Evolutionary conservation across 1,140 invertebrate genomes (phyloP), one percentile per base, ranked within the genome.

Genomic region (Pogonognathellus flavescens): DNA sequence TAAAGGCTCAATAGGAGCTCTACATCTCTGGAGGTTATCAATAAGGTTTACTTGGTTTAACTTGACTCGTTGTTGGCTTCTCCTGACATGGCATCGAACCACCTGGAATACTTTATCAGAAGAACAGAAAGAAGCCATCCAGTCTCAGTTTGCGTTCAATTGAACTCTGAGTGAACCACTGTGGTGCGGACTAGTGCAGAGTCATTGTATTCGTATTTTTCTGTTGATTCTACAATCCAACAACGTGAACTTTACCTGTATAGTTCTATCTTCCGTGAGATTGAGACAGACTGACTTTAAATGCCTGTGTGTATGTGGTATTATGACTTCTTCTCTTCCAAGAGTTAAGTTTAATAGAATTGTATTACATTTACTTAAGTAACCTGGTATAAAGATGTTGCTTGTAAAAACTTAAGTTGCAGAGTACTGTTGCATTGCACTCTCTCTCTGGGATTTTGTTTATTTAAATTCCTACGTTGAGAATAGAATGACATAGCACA

Each of bases 1-100:
- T 85, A 85, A 85, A 82, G 80, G 84, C 84, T 60, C 84, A 85
- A 59, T 66, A 70, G 84, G 84, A 57, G 52, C 25, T 81, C 55
- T 57, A 80, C 76, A 85, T 85, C 72, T 72, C 31, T 59, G 72
- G 76, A 57, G 72, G 84, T 85, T 85, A 85, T 85, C 72, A 85
- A 81, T 85, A 57, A 62, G 25, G 31, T 72, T 72, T 72, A 80
- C 76, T 57, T 53, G 52, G 76, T n/a, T n/a, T n/a, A n/a, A n/a
- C 16, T 80, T 80, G 76, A 80, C 76, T 80, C 66, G 31, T 72
- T 49, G 31, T 72, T 72, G 66, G 66, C 13, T 16, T 72, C 25
- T 49, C 13, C 16, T 72, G 31, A 13, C 25, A 22, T 80, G 50
- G 53, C 41, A 53, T 52, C 49, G 18, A 49, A 82, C 81, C 81